Conservation (phyloP, 2,113 vertebrate species). For the Apodemus speciosus region DNA sequence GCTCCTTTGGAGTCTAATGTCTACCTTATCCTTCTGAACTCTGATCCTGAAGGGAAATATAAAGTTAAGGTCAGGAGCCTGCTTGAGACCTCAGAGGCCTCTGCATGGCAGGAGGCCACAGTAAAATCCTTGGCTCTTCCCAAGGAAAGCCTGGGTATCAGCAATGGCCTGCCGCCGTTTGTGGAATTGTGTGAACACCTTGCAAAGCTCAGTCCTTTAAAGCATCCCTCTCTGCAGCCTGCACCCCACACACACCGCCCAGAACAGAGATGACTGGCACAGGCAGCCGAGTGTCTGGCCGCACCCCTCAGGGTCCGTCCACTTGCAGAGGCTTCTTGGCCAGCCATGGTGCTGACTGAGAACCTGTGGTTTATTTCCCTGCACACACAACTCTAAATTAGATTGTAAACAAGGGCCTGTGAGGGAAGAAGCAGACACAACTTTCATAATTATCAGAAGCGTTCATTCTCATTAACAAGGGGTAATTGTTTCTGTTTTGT, state of each 20-base stretch:
- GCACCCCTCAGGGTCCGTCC: slow-evolving; percentile 12
- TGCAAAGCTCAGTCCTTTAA: slow-evolving; percentile 52
- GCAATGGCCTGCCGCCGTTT: slow-evolving; percentile 52
- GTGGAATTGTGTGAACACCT: slow-evolving; percentile 47
- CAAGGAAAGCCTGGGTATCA: slow-evolving; percentile 64
- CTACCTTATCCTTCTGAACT: slow-evolving; percentile 73
- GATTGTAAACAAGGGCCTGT: slow-evolving; percentile 80
- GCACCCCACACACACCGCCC: accelerated
- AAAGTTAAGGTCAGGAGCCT: slow-evolving; percentile 72
- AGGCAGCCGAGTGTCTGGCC: slow-evolving; percentile 39
- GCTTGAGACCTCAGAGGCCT: slow-evolving; percentile 55
- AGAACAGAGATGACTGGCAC: background rate
- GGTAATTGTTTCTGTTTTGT: slow-evolving; percentile 90
- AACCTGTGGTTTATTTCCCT: slow-evolving; percentile 70
- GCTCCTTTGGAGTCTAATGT: slow-evolving; percentile 71
- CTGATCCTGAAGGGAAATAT: slow-evolving; percentile 72
- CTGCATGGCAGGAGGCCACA: slow-evolving; percentile 65
- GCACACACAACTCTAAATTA: slow-evolving; percentile 74
- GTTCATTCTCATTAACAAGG: slow-evolving; percentile 86
- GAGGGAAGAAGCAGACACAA: slow-evolving; percentile 80
- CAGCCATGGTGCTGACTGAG: slow-evolving; percentile 47
- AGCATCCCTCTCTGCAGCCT: background rate
- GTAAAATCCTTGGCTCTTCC: slow-evolving; percentile 65
- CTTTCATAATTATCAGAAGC: slow-evolving; percentile 86
- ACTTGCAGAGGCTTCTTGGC: slow-evolving; percentile 29